Conservation (phyloP, 2,888 invertebrate species). For the Lasioglossum leucozonium region DNA sequence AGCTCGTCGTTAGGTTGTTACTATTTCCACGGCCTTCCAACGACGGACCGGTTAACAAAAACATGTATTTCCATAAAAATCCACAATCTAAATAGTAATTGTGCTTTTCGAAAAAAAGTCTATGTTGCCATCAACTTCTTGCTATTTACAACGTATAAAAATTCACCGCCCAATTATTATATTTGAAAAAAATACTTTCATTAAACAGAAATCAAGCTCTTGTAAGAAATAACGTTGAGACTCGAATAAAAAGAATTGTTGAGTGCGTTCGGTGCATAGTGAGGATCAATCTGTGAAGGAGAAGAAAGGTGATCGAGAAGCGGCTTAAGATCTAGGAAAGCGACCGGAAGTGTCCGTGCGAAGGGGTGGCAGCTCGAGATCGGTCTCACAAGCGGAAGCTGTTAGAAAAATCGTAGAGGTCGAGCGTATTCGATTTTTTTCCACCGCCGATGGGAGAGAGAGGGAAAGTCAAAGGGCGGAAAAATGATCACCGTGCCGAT, state of each 20-base stretch:
- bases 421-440: background rate
- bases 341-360: constrained; percentile 28
- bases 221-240: background rate
- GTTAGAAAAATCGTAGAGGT: background rate
- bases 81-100: too few species aligned
- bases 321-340: background rate
- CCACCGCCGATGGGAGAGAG: constrained; percentile 39
- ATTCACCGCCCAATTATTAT: too few species aligned
- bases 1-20: too few species aligned
- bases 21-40: too few species aligned
- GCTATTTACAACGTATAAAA: too few species aligned
- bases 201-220: background rate
- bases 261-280: background rate
- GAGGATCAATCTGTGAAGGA: background rate
- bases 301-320: background rate
- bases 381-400: background rate
- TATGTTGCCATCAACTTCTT: too few species aligned
- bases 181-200: background rate
- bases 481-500: constrained; percentile 82
- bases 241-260: background rate
- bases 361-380: constrained; percentile 18
- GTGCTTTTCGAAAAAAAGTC: too few species aligned
- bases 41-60: too few species aligned
- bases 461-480: constrained; percentile 17
- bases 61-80: too few species aligned